These are phyloP conservation scores for Beroe forskalii DNA, from an alignment of 37 sponge, comb jelly and placozoan species.

Conservation along the genomic window DNA sequence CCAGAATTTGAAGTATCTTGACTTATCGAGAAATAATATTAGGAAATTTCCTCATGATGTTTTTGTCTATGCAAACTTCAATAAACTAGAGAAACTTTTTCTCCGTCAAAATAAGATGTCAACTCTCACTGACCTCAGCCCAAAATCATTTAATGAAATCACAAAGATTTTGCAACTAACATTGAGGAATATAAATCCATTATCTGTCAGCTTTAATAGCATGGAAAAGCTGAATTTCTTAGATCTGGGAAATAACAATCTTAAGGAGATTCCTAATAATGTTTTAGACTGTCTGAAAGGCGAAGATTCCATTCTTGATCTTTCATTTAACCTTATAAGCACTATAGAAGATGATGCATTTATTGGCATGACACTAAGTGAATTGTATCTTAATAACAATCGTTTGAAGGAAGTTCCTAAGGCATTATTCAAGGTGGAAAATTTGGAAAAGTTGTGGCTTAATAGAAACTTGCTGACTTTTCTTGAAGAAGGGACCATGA, in stretches of 20 bases:
- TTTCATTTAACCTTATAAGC: background rate
- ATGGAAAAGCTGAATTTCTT: background rate
- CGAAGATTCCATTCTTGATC: background rate
- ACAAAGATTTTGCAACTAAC: background rate
- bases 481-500: background rate
- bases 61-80: conserved; percentile 35
- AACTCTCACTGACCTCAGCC: background rate
- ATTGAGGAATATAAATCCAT: conserved; percentile 5
- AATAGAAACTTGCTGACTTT: conserved; percentile 15
- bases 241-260: background rate
- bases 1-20: background rate
- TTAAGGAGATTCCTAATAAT: conserved; percentile 4
- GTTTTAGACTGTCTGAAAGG: background rate
- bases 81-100: conserved; percentile 9
- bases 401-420: conserved; percentile 5
- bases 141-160: conserved; percentile 5
- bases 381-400: background rate
- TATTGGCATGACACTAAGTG: background rate
- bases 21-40: conserved; percentile 1
- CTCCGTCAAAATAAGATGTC: background rate
- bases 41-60: conserved; percentile 9
- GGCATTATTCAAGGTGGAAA: background rate
- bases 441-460: background rate
- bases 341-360: conserved; percentile 15
- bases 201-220: background rate